Base-by-base conservation (phyloP, 2,797 vertebrate genomes). In the Nannoperca australis region DNA sequence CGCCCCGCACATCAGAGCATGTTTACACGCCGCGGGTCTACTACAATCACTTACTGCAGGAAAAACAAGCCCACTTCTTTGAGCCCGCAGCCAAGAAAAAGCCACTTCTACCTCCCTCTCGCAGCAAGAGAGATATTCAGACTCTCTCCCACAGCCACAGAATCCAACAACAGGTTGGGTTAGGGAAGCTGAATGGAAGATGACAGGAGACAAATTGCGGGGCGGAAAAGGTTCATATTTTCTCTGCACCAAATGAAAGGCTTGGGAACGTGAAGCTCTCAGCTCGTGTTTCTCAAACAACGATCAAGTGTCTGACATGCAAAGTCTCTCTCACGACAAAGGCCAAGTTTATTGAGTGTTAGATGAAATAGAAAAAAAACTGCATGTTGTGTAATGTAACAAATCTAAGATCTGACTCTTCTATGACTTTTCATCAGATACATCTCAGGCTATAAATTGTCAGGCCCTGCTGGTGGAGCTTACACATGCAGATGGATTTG, bases 1-100 rank as follows among this genome's bases (percentile, higher is more conserved):
- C 56, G 71, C 73, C 79, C 83, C 5, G 79, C 83, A 87, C 89
- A 87, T 93, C 87, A 88, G 69, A 93, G 91, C 56, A 3, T 94
- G 93, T 95, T 94, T 93, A 93, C 92, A 89, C 87, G 90, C 88
- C 2, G 44, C 68, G 81, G 90, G 88, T 90, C 86, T 78, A 85
- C 93, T 92, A 92, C 92, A 89, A 92, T 93, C 92, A 90, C 93
- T 92, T 93, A 93, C 91, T 93, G 90, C 74, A 90, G 90, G 70
- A 86, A 92, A 93, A 94, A 94, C 91, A 95, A 93, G 84, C 77
- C 75, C 51, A 84, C 63, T 67, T 70, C 91, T 95, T 95, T 95
- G 92, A 94, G 89, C 54, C 81, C 20, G 13, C 32, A 4, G 93
- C 93, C 94, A 95, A 95, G 86, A 88, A 93, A 94, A 95, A 95